Evolutionary conservation across 2,888 invertebrate species (phyloP), one percentile per base, ranked within the genome.

Genomic region (Cataglyphis livida): DNA sequence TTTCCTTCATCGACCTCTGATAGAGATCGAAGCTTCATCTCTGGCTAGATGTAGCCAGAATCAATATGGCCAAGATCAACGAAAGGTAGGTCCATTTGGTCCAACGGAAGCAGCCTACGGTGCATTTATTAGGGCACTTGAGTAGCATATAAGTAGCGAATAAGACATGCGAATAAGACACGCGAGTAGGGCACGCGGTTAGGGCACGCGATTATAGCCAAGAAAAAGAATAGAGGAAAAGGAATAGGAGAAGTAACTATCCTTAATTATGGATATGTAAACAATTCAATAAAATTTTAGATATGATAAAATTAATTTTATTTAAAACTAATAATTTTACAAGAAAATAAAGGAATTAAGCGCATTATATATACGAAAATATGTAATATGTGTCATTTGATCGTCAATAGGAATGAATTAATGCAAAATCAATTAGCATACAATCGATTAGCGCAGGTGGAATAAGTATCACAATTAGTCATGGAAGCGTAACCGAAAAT

Each of bases 391-490:
- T 64, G 10, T 73, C 18, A 35, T 35, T 64, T 21, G 32, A 32
- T 1, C 48, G 32, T 51, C 66, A 51, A 70, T 7, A 32, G 21
- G 12, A 70, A 7, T 32, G 18, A 78, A 78, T 70, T 57, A 41
- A 78, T 3, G 41, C 18, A 41, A 32, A 54, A 71, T 25, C 57
- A 44, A 71, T 79, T 59, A 15, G 25, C 21, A 18, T 44, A 21
- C 57, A 35, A 51, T 51, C 32, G 71, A 79, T 71, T 59, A 59
- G 35, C 12, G 5, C 44, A 57, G 25, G 41, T 59, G 18, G 35
- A 41, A 32, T 59, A 79, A 79, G 44, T 25, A 59, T 71, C 21
- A 44, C 54, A 59, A 71, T 79, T 79, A 70, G 71, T 71, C n/a
- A 71, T 35, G 51, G 51, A 54, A 66, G 38, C n/a, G n/a, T 35